Evolutionary conservation across 2,888 invertebrate genomes (phyloP), one percentile per base, ranked within the genome.

Genomic region (Leptinotarsa tumamoca): DNA sequence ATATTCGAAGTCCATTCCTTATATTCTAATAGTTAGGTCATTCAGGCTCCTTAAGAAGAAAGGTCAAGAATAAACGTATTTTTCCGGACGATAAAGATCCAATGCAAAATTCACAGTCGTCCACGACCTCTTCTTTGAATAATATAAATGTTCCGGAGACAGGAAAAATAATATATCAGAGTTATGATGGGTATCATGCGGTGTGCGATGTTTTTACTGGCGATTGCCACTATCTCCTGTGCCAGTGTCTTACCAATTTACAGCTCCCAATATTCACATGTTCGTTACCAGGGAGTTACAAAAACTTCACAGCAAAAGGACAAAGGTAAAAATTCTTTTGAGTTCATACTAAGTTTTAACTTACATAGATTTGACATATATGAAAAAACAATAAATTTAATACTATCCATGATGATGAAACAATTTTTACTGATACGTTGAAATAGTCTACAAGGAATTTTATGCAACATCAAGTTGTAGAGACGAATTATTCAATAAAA

Each of bases 251-350:
- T 50, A 7, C 75, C 75, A 23, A 66, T 78, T 67, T 78, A 76
- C 63, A 78, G 75, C 21, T 70, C 66, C 1, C 67, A 74, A 33
- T 78, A 78, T 72, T 73, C 78, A 68, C 76, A 73, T 66, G 72
- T 78, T 67, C 58, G 56, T 61, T 67, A 71, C 17, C 72, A 74
- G 23, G 56, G 71, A 56, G 18, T 49, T 50, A n/a, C 49, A 49
- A 18, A 33, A 51, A 50, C 33, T 50, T 67, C 67, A 18, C 49
- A 61, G 13, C 67, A 76, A 17, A 50, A 27, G 33, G 27, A 66
- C 66, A 63, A 68, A 73, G 76, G 76, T 76, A 76, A 49, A 69
- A 23, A 0, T 63, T 43, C 17, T 2, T 43, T 10, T 10, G 10
- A 43, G 43, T 43, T 43, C 10, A 43, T 43, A 14, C 4, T 52